These are phyloP conservation scores for Diplogasteroides magnus DNA, from an alignment of 1,140 invertebrate genomes.

Conservation along the genomic window DNA sequence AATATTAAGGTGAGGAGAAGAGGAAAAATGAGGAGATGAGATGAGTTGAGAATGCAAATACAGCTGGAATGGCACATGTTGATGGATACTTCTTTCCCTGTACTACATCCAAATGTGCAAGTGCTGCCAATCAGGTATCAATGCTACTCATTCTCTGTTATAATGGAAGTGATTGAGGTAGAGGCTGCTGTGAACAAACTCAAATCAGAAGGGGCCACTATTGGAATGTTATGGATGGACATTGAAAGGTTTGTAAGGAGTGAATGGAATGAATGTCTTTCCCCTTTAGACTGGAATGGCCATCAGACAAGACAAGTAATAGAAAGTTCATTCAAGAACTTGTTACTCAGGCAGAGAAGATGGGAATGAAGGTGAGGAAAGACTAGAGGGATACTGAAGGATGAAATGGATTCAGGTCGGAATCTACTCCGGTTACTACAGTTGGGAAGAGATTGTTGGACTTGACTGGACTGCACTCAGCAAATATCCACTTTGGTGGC, in stretches of 20 bases:
- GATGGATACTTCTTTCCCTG: slow-evolving; percentile 44
- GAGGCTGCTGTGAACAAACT: slow-evolving; percentile 29
- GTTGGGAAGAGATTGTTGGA: background rate
- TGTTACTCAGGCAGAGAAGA: background rate
- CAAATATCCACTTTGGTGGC: background rate
- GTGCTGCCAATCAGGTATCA: slow-evolving; percentile 2
- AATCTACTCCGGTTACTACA: background rate
- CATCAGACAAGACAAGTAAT: slow-evolving; percentile 8
- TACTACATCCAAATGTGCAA: slow-evolving; percentile 19
- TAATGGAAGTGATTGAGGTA: no score
- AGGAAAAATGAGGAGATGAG: no score
- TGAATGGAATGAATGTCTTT: no score
- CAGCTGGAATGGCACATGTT: slow-evolving; percentile 25
- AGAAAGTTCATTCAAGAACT: background rate
- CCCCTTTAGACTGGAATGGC: slow-evolving; percentile 30
- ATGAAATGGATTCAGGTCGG: background rate
- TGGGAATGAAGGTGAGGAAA: background rate
- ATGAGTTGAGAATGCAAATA: no score
- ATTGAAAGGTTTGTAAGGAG: no score
- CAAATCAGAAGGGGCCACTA: slow-evolving; percentile 25
- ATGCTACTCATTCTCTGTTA: no score
- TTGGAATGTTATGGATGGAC: slow-evolving; percentile 43
- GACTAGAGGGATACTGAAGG: background rate
- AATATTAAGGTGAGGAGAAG: no score
- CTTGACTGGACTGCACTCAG: background rate